These are phyloP conservation scores for Burhinus oedicnemus DNA, from an alignment of 2,113 vertebrate genomes.

Conservation along the genomic window DNA sequence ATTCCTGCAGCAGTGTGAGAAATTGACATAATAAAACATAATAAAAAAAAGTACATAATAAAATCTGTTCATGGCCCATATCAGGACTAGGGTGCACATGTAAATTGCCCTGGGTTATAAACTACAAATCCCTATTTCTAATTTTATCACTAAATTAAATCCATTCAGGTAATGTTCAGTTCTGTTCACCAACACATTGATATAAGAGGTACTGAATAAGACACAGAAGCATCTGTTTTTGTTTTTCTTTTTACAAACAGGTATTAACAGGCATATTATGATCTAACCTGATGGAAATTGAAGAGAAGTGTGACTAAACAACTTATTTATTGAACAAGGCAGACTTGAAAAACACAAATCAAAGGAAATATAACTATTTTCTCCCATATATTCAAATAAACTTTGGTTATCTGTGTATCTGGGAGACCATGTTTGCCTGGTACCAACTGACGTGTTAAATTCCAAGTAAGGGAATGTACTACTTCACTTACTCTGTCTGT, in stretches of 20 bases:
- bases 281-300: background rate
- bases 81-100: background rate
- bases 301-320: background rate
- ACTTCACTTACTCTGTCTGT: background rate
- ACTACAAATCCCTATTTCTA: background rate
- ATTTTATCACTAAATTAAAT: background rate
- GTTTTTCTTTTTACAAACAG: background rate
- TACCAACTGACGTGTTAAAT: background rate
- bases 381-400: background rate
- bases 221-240: background rate
- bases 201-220: background rate
- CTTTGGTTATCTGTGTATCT: background rate
- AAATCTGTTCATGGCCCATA: background rate
- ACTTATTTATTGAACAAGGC: background rate
- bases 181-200: background rate
- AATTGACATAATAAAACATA: background rate
- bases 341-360: background rate
- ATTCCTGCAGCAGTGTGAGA: background rate
- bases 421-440: background rate
- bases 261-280: background rate
- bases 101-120: background rate
- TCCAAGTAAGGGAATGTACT: background rate
- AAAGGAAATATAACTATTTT: background rate
- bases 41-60: background rate
- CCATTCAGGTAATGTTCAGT: fast-evolving